Percentiles rank a stretch among this genome's conserved stretches.
These are phyloP conservation scores for Erythrocercus mccallii DNA, from an alignment of 2,113 vertebrate genomes.

Conservation along the genomic window DNA sequence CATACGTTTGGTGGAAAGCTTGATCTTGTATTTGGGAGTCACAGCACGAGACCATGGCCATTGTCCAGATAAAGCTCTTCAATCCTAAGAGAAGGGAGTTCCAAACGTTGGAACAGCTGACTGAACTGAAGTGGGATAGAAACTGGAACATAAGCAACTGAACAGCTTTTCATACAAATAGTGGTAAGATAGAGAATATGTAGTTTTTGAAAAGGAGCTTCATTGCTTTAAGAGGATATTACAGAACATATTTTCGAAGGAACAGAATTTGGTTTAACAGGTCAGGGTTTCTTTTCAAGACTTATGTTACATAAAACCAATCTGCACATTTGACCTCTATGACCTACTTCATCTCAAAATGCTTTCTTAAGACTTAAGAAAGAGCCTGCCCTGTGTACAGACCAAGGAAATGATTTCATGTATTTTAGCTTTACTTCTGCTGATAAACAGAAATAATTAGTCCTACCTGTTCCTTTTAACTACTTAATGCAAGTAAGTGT, in stretches of 20 bases:
- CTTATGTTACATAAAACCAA: background rate
- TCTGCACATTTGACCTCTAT: background rate
- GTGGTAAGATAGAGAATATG: background rate
- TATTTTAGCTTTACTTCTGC: background rate
- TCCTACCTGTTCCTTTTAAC: background rate
- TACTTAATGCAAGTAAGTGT: background rate
- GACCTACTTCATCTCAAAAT: background rate
- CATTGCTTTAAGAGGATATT: background rate
- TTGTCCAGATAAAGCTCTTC: background rate
- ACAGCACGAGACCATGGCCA: background rate
- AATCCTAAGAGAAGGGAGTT: background rate
- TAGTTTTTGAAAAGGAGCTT: background rate
- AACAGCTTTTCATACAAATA: background rate
- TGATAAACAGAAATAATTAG: background rate
- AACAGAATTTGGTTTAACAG: background rate
- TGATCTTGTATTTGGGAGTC: background rate
- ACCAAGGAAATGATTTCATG: background rate
- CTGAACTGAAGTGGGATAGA: background rate
- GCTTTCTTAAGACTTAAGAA: background rate
- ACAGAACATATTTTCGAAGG: background rate
- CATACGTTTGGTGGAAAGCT: background rate
- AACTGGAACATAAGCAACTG: background rate
- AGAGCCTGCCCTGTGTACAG: background rate
- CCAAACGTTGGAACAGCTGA: background rate
- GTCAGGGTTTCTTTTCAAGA: background rate